Percentiles rank a stretch among this genome's conserved stretches.
These are phyloP conservation scores for Tetanocera ferruginea DNA, from an alignment of 2,888 invertebrate species.

Conservation along the genomic window DNA sequence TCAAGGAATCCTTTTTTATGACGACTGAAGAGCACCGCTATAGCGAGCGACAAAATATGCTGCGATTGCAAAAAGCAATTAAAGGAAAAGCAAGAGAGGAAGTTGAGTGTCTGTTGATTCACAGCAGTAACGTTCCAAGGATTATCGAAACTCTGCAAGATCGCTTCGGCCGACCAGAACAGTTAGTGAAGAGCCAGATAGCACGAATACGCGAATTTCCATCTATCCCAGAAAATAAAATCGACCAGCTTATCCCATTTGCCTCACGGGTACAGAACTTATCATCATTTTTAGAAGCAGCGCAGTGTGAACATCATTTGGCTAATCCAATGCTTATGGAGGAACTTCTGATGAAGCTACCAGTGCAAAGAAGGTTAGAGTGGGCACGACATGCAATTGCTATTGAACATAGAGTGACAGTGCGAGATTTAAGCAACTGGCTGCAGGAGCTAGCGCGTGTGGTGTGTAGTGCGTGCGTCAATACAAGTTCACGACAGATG, in stretches of 20 bases:
- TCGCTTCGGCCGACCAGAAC: constrained; percentile 1
- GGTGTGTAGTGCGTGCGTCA: constrained; percentile 17
- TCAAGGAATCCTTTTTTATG: neutral
- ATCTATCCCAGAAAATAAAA: constrained; percentile 26
- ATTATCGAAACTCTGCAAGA: neutral
- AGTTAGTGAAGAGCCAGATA: constrained; percentile 9
- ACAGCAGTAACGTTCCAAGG: neutral
- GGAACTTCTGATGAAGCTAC: constrained; percentile 36
- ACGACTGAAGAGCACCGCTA: constrained; percentile 14
- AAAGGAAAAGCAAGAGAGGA: too few relatives aligned
- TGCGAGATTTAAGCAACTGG: constrained; percentile 41
- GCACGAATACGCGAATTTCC: neutral
- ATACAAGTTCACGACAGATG: neutral
- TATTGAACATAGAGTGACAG: constrained; percentile 27
- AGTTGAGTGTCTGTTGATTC: too few relatives aligned
- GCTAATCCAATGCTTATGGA: constrained; percentile 41
- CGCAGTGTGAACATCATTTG: constrained; percentile 38
- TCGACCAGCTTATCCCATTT: constrained; percentile 32
- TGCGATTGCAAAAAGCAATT: neutral
- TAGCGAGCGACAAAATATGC: constrained; percentile 7
- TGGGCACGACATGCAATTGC: constrained; percentile 35
- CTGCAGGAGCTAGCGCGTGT: constrained; percentile 37
- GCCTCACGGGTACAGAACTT: constrained; percentile 43
- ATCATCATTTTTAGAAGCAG: constrained; percentile 39
- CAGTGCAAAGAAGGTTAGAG: constrained; percentile 30